Percentiles rank a stretch among this genome's conserved stretches.
Conservation (phyloP, 2,888 invertebrate genomes). For the Galerucella nymphaeae region DNA sequence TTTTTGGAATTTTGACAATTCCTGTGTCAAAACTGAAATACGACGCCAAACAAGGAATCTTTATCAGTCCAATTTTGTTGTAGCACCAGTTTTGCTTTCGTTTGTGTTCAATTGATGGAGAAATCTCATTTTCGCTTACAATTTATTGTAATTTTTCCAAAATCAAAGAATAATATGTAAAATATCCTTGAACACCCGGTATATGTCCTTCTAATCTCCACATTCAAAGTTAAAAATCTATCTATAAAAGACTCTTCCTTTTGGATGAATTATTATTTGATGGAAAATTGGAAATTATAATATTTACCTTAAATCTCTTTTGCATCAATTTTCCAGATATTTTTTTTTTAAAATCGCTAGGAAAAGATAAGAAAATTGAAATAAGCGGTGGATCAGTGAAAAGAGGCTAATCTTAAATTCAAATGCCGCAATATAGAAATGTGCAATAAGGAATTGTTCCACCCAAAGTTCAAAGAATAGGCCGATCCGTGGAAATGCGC, state of each 20-base stretch:
- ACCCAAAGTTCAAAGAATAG: not conserved
- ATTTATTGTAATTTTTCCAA: no score
- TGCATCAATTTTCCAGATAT: not conserved
- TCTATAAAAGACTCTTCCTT: not conserved
- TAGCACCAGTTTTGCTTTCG: no score
- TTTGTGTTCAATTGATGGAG: no score
- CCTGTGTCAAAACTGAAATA: no score
- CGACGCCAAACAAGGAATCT: no score
- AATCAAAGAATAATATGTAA: no score
- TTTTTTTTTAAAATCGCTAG: not conserved
- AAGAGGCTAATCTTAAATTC: slow-evolving; percentile 13
- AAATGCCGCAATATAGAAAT: slow-evolving; percentile 4
- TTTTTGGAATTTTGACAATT: no score
- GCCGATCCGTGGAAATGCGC: not conserved
- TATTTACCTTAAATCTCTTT: not conserved
- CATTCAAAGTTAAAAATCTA: no score
- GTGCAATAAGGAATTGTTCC: not conserved
- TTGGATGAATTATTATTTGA: not conserved
- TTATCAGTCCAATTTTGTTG: no score
- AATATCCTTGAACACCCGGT: no score
- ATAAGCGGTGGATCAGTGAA: slow-evolving; percentile 8
- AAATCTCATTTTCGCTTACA: no score
- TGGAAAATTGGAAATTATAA: not conserved
- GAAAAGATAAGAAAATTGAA: not conserved
- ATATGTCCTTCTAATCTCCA: no score